A percentile compares a stretch with the other conserved stretches of the same genome.
phyloP scores from a whole-genome alignment of 2,113 vertebrate species.

The Emydocephalus ijimae region DNA sequence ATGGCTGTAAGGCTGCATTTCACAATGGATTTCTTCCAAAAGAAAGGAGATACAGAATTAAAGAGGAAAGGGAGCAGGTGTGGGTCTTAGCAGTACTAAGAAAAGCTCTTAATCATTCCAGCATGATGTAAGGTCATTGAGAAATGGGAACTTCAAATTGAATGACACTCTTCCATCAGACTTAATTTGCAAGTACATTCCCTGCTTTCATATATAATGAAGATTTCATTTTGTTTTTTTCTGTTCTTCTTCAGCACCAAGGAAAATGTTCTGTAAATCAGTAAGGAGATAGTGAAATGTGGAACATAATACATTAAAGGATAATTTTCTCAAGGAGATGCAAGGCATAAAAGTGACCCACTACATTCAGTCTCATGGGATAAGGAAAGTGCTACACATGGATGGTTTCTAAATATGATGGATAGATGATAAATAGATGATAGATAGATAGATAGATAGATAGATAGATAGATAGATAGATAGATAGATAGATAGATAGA shows the following conservation, averaged over 20 bases:
- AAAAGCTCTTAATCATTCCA: neutral
- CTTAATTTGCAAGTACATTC: conserved; percentile 3
- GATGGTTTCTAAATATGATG: neutral
- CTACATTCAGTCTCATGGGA: neutral
- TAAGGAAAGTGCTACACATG: neutral
- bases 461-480: no score
- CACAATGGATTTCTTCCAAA: neutral
- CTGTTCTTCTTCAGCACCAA: neutral
- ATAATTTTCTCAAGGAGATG: neutral
- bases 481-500: no score
- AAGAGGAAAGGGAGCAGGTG: neutral
- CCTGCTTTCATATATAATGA: conserved; percentile 35
- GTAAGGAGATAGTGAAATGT: conserved; percentile 5
- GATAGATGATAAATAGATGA: neutral
- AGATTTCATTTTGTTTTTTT: conserved; percentile 1
- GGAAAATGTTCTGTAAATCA: conserved; percentile 7
- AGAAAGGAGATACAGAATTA: neutral
- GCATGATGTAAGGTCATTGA: neutral
- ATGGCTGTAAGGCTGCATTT: conserved; percentile 7
- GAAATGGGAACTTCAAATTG: conserved; percentile 1
- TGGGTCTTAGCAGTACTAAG: neutral
- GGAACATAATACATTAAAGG: conserved; percentile 4
- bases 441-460: no score
- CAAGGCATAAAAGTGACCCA: neutral
- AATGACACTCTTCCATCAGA: conserved; percentile 9